Evolutionary conservation across 2,888 invertebrate genomes (phyloP).

Genomic region (Drosophila pegasa): DNA sequence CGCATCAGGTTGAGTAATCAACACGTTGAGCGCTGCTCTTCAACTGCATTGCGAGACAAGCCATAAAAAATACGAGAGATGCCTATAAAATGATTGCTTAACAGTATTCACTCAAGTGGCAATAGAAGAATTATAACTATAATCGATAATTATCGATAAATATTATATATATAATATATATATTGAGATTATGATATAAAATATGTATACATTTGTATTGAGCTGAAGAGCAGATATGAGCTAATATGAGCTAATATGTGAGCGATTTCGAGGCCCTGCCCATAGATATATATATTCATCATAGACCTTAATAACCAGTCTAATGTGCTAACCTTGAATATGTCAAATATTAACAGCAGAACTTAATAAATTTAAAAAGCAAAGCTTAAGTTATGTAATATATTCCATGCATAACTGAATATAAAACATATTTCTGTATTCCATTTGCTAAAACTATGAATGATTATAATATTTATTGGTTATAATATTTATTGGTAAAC

Average conservation of each 20-base stretch:
- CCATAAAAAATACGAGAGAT: constrained; percentile 34
- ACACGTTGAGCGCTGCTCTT: constrained; percentile 4
- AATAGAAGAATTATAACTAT: not conserved
- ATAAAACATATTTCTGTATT: not conserved
- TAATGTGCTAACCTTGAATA: too few species aligned
- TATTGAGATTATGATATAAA: too few species aligned
- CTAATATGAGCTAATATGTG: not conserved
- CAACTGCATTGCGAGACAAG: constrained; percentile 27
- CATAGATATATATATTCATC: too few species aligned
- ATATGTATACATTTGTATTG: not conserved
- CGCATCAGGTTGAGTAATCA: constrained; percentile 37
- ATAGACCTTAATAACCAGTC: too few species aligned
- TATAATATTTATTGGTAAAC: not conserved
- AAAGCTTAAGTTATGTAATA: too few species aligned
- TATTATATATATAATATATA: too few species aligned
- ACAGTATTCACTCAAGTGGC: not conserved
- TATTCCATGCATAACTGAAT: not conserved
- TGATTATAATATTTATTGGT: not conserved
- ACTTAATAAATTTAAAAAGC: too few species aligned
- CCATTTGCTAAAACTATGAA: not conserved
- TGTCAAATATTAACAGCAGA: too few species aligned
- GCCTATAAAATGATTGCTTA: not conserved
- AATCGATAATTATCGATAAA: not conserved
- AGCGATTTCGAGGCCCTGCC: too few species aligned
- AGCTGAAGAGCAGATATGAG: not conserved